A percentile compares a stretch with the other conserved stretches of the same genome.
These are phyloP conservation scores for Megalops atlanticus DNA, from an alignment of 2,113 vertebrate genomes.

Conservation along the genomic window DNA sequence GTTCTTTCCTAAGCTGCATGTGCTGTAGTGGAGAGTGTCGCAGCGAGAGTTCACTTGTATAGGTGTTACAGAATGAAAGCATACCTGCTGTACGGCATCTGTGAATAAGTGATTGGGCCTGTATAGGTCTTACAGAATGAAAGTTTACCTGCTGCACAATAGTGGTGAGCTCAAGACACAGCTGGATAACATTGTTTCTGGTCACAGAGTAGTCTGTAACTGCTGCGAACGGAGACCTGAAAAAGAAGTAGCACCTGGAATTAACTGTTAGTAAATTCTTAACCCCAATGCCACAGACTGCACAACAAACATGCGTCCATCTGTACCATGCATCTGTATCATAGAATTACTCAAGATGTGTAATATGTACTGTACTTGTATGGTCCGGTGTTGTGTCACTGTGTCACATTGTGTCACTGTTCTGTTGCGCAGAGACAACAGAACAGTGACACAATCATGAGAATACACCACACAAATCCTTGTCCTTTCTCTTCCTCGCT, in stretches of 20 bases:
- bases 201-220: conserved; percentile 92
- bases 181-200: conserved; percentile 95
- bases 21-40: too few relatives aligned
- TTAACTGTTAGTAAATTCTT: conserved; percentile 74
- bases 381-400: not conserved
- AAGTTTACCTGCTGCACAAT: conserved; percentile 92
- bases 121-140: not conserved
- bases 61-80: not conserved
- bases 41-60: not conserved
- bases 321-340: not conserved
- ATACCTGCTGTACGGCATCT: not conserved
- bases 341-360: not conserved
- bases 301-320: not conserved
- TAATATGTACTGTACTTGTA: not conserved
- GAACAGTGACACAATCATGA: too few relatives aligned
- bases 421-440: too few relatives aligned
- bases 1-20: too few relatives aligned
- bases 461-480: too few relatives aligned
- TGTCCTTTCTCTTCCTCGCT: too few relatives aligned
- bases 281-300: conserved; percentile 44
- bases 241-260: conserved; percentile 77
- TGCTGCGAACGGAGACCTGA: conserved; percentile 92
- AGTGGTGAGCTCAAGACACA: conserved; percentile 94
- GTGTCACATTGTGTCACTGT: too few relatives aligned
- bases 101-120: too few relatives aligned